These are phyloP conservation scores for Atta texana DNA, from an alignment of 1,140 invertebrate genomes.

Conservation along the genomic window DNA sequence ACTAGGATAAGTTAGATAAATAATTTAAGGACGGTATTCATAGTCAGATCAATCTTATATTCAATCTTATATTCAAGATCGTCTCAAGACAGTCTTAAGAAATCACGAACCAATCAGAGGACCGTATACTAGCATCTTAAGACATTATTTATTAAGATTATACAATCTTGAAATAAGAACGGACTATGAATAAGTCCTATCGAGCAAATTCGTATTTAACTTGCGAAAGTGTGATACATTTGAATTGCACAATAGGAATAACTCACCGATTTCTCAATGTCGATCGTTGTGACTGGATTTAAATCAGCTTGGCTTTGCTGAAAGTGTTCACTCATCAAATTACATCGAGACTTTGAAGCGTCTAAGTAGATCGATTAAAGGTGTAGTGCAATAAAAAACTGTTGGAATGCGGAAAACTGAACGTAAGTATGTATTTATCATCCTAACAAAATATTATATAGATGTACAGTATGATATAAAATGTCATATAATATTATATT, in stretches of 20 bases:
- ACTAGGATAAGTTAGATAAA: background rate
- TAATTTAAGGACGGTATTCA: too few species aligned
- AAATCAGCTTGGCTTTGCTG: slow-evolving; percentile 55
- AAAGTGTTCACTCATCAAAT: slow-evolving; percentile 70
- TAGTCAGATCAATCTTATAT: too few species aligned
- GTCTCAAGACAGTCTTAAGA: too few species aligned
- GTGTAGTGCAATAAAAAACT: slow-evolving; percentile 55
- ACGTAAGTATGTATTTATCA: slow-evolving; percentile 61
- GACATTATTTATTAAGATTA: too few species aligned
- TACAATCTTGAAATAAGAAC: too few species aligned
- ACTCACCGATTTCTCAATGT: slow-evolving; percentile 35
- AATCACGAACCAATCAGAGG: too few species aligned
- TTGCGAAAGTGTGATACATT: slow-evolving; percentile 24
- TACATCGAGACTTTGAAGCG: slow-evolving; percentile 32
- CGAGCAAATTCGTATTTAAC: background rate
- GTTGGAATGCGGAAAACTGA: slow-evolving; percentile 64
- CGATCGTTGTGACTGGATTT: slow-evolving; percentile 54
- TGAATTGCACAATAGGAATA: slow-evolving; percentile 10
- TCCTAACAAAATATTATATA: background rate
- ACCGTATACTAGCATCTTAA: too few species aligned
- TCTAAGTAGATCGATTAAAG: slow-evolving; percentile 8
- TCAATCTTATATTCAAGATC: too few species aligned
- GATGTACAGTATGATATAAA: too few species aligned
- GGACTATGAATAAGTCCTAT: background rate
- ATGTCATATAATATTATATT: background rate